These are phyloP conservation scores for Jaculus jaculus DNA, from an alignment of 2,113 vertebrate genomes.

Conservation along the genomic window DNA sequence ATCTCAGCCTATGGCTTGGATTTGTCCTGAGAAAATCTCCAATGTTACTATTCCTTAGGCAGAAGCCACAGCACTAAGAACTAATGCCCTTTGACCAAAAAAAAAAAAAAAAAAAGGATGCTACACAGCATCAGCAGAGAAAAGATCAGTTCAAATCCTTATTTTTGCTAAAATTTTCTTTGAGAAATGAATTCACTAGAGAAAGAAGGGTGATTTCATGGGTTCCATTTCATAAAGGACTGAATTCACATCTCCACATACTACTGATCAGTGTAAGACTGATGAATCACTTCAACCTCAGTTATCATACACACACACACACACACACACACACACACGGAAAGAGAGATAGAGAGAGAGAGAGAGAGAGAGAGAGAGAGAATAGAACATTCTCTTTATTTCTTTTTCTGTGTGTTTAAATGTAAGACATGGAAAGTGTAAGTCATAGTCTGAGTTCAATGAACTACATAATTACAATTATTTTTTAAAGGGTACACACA, in stretches of 20 bases:
- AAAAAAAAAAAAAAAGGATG: background rate
- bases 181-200: slow-evolving; percentile 4
- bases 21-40: background rate
- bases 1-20: background rate
- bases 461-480: background rate
- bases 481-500: background rate
- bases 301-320: background rate
- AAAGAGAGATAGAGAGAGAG: too few species aligned
- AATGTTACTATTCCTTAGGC: background rate
- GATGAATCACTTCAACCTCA: background rate
- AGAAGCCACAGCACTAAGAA: background rate
- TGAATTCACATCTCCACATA: background rate
- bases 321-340: too few species aligned
- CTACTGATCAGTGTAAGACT: too few species aligned
- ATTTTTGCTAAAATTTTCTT: background rate
- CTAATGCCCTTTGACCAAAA: background rate
- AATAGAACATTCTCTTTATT: too few species aligned
- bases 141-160: background rate
- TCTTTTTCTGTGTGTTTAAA: background rate
- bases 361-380: too few species aligned
- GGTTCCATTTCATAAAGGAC: background rate
- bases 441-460: background rate
- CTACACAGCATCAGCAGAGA: background rate
- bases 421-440: background rate
- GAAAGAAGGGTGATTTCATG: background rate